Base-by-base conservation (phyloP, 2,888 invertebrate species). In the Aphidius colemani region DNA sequence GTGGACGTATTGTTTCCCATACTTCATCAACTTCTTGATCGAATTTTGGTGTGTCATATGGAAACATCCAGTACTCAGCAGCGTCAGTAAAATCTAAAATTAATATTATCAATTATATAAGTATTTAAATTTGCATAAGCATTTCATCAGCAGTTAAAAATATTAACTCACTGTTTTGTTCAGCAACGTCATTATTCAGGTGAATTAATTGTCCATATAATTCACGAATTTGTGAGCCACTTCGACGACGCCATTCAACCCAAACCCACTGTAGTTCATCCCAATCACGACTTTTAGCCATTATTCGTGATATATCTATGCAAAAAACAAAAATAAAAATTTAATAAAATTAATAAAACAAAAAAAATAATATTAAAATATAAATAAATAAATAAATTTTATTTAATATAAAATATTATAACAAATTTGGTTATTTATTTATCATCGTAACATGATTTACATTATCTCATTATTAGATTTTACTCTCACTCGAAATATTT, bases 241-340 rank as follows among this genome's bases (percentile, higher is more conserved):
- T 93, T 69, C 92, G 90, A 70, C 96, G 86, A 72, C 95, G 87
- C 92, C 95, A 97, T 78, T 94, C 94, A 0, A 90, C 89, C 97
- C 97, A 97, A 0, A 90, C 88, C 75, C 93, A 90, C 72, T 91
- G 89, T 64, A 97, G 83, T 78, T 95, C 94, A 67, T 95, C 92
- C 91, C 95, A 95, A 76, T 96, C 92, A 57, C 93, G 84, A 72
- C 90, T 90, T 65, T 85, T 86, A 0, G 93, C 91, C 93, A 95
- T 92, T 66, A 94, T 89, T 11, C 81, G 75, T 9, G 84, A 82
- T 61, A 87, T 75, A 69, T 86, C 87, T 86, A 39, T 0, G 71
- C 68, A 71, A 68, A 59, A 69, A 70, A 11, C 11, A 7, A 48
- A 48, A 13, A 48, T 10, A 11, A 49, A 49, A 49, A 30, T n/a